These are phyloP conservation scores for Congeria kusceri DNA, from an alignment of 2,888 invertebrate species.

Conservation along the genomic window DNA sequence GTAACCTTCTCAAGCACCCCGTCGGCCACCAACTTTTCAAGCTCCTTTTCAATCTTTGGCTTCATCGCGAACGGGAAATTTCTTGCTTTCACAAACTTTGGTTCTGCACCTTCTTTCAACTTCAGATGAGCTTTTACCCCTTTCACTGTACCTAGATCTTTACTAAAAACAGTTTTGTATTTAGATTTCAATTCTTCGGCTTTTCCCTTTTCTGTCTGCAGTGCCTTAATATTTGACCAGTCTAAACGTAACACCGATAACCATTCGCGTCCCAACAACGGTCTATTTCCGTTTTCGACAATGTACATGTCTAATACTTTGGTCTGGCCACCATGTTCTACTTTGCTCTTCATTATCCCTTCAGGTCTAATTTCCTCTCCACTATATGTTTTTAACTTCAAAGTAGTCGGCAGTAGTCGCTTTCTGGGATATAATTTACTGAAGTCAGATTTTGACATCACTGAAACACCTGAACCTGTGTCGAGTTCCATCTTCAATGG, in stretches of 20 bases:
- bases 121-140: constrained; percentile 39
- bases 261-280: constrained; percentile 56
- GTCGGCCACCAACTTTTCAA: constrained; percentile 33
- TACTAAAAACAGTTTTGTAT: constrained; percentile 25
- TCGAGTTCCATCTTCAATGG: constrained; percentile 56
- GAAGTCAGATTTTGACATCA: no score
- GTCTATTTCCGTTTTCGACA: constrained; percentile 41
- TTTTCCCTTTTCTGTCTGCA: constrained; percentile 5
- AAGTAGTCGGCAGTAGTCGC: constrained; percentile 7
- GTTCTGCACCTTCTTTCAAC: constrained; percentile 32
- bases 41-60: constrained; percentile 56
- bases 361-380: constrained; percentile 36
- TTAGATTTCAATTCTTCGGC: not conserved
- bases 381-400: constrained; percentile 48
- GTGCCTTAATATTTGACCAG: constrained; percentile 35
- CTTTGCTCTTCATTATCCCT: constrained; percentile 31
- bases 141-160: constrained; percentile 34
- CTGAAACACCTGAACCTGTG: constrained; percentile 60
- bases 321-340: constrained; percentile 18
- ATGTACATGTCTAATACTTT: constrained; percentile 44
- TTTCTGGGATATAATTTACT: constrained; percentile 31
- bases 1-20: constrained; percentile 52
- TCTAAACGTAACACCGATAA: constrained; percentile 32
- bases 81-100: constrained; percentile 55
- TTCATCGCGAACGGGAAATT: constrained; percentile 56